Percentiles rank a stretch among this genome's conserved stretches.
These are phyloP conservation scores for Geopemphigus sp. DNA, from an alignment of 1,140 invertebrate genomes.

Conservation along the genomic window DNA sequence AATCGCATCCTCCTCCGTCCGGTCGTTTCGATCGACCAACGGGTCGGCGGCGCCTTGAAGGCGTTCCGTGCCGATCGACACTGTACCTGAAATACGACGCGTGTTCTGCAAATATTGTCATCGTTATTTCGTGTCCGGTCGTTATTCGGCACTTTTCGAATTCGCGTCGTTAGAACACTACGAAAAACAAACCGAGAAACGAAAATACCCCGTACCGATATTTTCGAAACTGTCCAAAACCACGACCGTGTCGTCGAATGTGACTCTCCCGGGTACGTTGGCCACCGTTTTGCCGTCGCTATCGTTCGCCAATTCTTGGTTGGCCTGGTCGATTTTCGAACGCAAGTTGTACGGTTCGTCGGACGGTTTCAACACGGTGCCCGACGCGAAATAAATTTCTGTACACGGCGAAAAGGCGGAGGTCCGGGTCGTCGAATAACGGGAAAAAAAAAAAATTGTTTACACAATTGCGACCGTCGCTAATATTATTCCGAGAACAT, in stretches of 20 bases:
- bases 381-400: conserved; percentile 41
- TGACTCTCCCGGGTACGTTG: not conserved
- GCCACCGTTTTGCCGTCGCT: no score
- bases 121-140: no score
- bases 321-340: conserved; percentile 14
- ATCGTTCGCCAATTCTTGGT: not conserved
- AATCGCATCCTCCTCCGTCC: not conserved
- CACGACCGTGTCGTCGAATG: conserved; percentile 31
- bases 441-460: no score
- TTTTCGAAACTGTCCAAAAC: conserved; percentile 40
- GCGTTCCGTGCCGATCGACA: conserved; percentile 27
- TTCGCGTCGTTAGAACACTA: no score
- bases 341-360: conserved; percentile 27
- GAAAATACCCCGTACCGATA: not conserved
- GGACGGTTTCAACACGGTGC: conserved; percentile 9
- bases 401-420: not conserved
- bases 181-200: no score
- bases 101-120: no score
- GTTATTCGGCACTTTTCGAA: no score
- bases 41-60: conserved; percentile 1
- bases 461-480: no score
- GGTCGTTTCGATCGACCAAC: not conserved
- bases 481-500: no score
- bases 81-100: conserved; percentile 26
- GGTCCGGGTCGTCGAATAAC: no score